These are phyloP conservation scores for Heliconius charithonia DNA, from an alignment of 2,888 invertebrate species.

Conservation along the genomic window DNA sequence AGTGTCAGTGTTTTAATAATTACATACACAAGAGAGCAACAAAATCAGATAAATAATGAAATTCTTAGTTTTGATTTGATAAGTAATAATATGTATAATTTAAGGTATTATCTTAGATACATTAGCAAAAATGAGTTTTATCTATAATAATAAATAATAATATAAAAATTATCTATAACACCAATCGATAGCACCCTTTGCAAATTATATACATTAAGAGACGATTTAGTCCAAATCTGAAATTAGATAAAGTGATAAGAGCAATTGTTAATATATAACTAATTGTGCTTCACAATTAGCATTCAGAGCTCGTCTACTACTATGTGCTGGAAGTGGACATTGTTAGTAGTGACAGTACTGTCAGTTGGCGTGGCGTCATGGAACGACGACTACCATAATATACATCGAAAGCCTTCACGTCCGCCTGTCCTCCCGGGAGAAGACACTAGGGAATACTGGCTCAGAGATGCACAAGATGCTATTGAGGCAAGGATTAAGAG, in stretches of 20 bases:
- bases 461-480: slow-evolving; percentile 69
- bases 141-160: neutral
- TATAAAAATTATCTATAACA: neutral
- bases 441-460: slow-evolving; percentile 71
- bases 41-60: no score
- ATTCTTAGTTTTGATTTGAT: no score
- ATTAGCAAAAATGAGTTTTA: neutral
- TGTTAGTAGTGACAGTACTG: slow-evolving; percentile 4
- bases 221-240: slow-evolving; percentile 6
- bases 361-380: slow-evolving; percentile 9
- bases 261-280: slow-evolving; percentile 10
- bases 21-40: no score
- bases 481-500: slow-evolving; percentile 54
- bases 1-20: no score
- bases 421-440: slow-evolving; percentile 43
- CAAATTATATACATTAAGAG: neutral
- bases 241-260: slow-evolving; percentile 12
- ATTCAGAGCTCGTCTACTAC: neutral
- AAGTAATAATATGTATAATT: no score
- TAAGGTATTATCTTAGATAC: no score
- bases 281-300: neutral
- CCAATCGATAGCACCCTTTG: neutral
- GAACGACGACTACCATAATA: neutral
- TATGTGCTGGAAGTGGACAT: slow-evolving; percentile 16
- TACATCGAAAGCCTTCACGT: slow-evolving; percentile 14